phyloP scores from a whole-genome alignment of 35 echinoderm and acorn worm species.

The Amphiura filiformis region DNA sequence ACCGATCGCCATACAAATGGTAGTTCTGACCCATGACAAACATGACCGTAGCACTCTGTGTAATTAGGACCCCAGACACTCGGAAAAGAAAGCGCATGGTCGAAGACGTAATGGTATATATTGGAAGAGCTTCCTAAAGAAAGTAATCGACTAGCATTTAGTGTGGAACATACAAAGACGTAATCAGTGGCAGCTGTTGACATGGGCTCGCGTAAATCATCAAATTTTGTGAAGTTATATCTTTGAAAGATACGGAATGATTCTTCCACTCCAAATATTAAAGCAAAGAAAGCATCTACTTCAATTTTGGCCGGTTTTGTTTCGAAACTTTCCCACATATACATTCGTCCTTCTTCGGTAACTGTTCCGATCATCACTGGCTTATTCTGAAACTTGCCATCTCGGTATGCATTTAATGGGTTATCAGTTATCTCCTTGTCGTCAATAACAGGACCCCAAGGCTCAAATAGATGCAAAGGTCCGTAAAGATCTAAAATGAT shows the following conservation, averaged over 20 bases:
- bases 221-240: not conserved
- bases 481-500: not conserved
- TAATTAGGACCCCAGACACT: not conserved
- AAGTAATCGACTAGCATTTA: not conserved
- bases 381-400: slow-evolving; percentile 30
- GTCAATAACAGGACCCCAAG: not conserved
- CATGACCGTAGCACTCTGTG: not conserved
- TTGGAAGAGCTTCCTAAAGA: not conserved
- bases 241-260: not conserved
- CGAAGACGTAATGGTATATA: not conserved
- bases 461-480: not conserved
- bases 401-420: slow-evolving; percentile 10
- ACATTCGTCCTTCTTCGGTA: slow-evolving; percentile 35
- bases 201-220: too few species aligned
- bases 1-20: not conserved
- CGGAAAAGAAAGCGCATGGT: not conserved
- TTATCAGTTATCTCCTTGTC: not conserved
- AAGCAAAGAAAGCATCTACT: not conserved
- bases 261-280: not conserved
- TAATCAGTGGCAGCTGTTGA: not conserved
- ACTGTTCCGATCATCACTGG: slow-evolving; percentile 47
- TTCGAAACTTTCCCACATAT: slow-evolving; percentile 25
- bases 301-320: not conserved
- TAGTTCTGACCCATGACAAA: not conserved
- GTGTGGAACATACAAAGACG: not conserved